phyloP scores from a whole-genome alignment of 2,113 vertebrate species.

The Coptodon rendalli region DNA sequence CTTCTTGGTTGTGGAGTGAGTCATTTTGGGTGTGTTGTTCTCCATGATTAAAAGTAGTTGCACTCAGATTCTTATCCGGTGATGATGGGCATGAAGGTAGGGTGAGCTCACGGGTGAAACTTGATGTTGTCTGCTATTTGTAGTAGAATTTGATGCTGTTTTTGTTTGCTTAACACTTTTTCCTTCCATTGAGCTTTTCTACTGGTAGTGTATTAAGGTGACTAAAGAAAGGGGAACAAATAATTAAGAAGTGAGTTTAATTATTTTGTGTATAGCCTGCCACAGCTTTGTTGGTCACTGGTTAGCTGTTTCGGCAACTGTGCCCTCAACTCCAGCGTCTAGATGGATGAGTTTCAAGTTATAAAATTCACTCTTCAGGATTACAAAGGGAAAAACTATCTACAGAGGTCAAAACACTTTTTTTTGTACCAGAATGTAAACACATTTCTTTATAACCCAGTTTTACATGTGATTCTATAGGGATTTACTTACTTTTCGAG shows the following conservation, averaged over 20 bases:
- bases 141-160: background rate
- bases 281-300: background rate
- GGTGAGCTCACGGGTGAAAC: background rate
- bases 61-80: background rate
- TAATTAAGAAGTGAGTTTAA: background rate
- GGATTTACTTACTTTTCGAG: background rate
- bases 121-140: background rate
- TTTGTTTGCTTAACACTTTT: background rate
- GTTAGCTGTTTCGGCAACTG: background rate
- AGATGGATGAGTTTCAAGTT: background rate
- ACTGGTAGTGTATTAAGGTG: background rate
- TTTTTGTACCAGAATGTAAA: background rate
- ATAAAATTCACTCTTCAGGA: background rate
- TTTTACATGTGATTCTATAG: fast-evolving
- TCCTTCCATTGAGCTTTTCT: background rate
- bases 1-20: background rate
- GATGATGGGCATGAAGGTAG: fast-evolving
- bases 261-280: background rate
- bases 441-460: background rate
- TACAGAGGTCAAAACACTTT: background rate
- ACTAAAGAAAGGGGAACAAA: background rate
- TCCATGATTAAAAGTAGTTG: background rate
- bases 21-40: background rate
- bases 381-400: background rate
- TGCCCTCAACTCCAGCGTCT: fast-evolving